Evolutionary conservation across 2,113 vertebrate species (phyloP).

Genomic region (Oostethus manadensis): DNA sequence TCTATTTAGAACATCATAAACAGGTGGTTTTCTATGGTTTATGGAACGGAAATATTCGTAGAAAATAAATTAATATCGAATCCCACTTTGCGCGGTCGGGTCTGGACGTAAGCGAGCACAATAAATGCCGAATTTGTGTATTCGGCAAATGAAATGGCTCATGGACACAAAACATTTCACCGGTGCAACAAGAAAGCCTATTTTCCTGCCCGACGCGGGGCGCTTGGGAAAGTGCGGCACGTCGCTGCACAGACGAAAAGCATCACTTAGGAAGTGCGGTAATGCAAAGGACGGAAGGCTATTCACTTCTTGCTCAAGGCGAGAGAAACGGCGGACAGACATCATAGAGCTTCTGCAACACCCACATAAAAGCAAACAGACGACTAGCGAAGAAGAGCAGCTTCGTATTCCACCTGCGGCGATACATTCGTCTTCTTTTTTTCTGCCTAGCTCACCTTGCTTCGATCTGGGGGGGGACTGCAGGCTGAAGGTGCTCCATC

Average conservation of each 20-base stretch:
- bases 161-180: too few species aligned
- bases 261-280: constrained; percentile 1
- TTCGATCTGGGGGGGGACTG: constrained; percentile 35
- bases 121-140: too few species aligned
- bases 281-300: background rate
- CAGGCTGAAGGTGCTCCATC: constrained; percentile 64
- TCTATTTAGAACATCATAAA: too few species aligned
- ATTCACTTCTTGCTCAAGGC: background rate
- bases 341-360: constrained; percentile 26
- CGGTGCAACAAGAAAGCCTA: too few species aligned
- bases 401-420: constrained; percentile 24
- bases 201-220: too few species aligned
- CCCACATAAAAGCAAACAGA: constrained; percentile 32
- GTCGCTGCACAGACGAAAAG: constrained; percentile 6
- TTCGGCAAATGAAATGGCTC: too few species aligned
- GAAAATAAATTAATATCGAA: too few species aligned
- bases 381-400: constrained; percentile 19
- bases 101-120: too few species aligned
- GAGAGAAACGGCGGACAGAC: background rate
- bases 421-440: background rate
- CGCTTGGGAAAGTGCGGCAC: too few species aligned
- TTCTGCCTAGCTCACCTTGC: constrained; percentile 42
- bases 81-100: too few species aligned
- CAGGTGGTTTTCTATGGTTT: too few species aligned
- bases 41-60: too few species aligned